Percentiles rank a stretch among this genome's conserved stretches.
phyloP scores from a whole-genome alignment of 1,140 invertebrate species.

The Drosophila kepulauana region DNA sequence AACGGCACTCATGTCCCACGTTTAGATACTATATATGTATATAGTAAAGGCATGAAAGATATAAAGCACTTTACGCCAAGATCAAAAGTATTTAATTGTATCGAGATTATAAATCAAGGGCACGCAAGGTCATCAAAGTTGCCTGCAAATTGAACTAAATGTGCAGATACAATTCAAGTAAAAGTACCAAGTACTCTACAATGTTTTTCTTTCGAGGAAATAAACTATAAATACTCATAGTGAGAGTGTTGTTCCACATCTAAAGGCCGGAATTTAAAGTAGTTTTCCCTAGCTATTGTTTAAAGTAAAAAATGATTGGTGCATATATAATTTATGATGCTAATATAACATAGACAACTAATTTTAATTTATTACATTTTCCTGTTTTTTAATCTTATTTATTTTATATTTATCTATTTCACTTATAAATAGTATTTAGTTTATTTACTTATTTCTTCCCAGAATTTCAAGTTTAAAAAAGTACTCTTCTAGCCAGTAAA shows the following conservation, averaged over 20 bases:
- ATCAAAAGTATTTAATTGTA: conserved; percentile 64
- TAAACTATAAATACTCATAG: neutral
- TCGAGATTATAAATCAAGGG: conserved; percentile 67
- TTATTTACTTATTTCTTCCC: too few relatives aligned
- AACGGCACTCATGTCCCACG: conserved; percentile 29
- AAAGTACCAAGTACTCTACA: conserved; percentile 9
- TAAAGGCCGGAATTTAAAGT: neutral
- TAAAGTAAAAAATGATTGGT: neutral
- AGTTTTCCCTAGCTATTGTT: neutral
- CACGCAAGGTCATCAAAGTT: conserved; percentile 53
- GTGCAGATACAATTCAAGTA: conserved; percentile 12
- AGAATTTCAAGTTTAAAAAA: too few relatives aligned
- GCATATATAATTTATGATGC: neutral
- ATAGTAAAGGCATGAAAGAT: conserved; percentile 34
- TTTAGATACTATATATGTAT: conserved; percentile 40
- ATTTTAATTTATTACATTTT: neutral
- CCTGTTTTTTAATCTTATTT: too few relatives aligned
- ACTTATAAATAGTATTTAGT: too few relatives aligned
- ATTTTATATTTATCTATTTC: too few relatives aligned
- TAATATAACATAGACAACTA: neutral
- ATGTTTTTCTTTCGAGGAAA: neutral
- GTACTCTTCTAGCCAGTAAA: too few relatives aligned
- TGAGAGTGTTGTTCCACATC: neutral
- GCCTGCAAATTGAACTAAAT: conserved; percentile 31
- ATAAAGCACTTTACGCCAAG: conserved; percentile 69